Base-by-base conservation (phyloP, 2,888 invertebrate species). In the Epistrophella euchroma region DNA sequence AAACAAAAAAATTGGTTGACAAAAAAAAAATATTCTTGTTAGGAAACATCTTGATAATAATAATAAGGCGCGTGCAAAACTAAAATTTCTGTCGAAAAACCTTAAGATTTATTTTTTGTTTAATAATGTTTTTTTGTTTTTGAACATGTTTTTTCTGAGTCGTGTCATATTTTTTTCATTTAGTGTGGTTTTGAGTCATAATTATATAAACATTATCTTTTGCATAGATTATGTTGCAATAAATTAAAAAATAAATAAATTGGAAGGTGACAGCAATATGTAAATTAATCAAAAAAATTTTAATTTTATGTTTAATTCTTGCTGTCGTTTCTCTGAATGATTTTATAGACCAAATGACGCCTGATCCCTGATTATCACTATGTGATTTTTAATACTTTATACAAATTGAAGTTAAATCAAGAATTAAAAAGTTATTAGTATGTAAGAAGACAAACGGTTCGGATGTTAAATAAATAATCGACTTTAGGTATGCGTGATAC, bases 31-130 rank as follows among this genome's bases (percentile, higher is more conserved):
- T 28, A 45, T 64, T 64, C 47, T 19, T 70, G 68, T 77, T 77
- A 60, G 76, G 76, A 77, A 47, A 77, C 28, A 60, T 77, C 68
- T 70, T 70, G 76, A 77, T 70, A 77, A 60, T 43, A 58, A n/a
- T n/a, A n/a, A n/a, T n/a, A 43, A 70, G 76, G 76, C 76, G 68
- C 70, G 68, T 70, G 76, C 60, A 77, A 11, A 60, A 35, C 9
- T 70, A 40, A 58, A 70, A 40, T 15, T 47, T 40, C 40, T 43
- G 13, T 40, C 32, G 13, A 5, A 66, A 58, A 72, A 35, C 32
- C 32, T 37, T 37, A 62, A n/a, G n/a, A 10, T 45, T 28, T 32
- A 43, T n/a, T 43, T n/a, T 6, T 7, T 45, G n/a, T 43, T 22
- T 25, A 25, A 1, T 40, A 25, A 17, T 28, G 28, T 35, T 52